Evolutionary conservation across 2,113 vertebrate species (phyloP).

Genomic region (Heteronetta atricapilla): DNA sequence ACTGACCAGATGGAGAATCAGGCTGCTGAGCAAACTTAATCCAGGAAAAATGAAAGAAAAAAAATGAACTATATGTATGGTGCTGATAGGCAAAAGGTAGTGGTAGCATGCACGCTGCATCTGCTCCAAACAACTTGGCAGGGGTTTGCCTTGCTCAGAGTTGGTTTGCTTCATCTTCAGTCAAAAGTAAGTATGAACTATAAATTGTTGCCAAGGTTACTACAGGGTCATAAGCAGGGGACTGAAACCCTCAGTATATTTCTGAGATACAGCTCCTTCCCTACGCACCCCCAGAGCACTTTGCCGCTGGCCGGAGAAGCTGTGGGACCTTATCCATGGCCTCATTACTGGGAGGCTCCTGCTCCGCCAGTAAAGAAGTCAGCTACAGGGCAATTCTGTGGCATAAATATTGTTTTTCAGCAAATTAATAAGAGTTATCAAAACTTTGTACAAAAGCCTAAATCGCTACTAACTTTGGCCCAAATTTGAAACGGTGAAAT

Average conservation of each 20-base stretch:
- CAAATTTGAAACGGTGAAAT: background rate
- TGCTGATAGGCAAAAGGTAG: background rate
- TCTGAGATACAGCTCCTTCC: background rate
- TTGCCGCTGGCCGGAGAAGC: background rate
- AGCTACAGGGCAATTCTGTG: background rate
- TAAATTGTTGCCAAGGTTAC: background rate
- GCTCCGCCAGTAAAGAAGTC: background rate
- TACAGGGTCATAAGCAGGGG: background rate
- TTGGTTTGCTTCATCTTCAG: background rate
- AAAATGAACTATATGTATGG: background rate
- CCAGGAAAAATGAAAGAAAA: background rate
- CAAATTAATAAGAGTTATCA: background rate
- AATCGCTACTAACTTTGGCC: background rate
- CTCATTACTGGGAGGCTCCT: background rate
- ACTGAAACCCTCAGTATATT: background rate
- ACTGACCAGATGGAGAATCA: background rate
- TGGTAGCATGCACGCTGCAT: background rate
- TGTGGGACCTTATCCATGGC: background rate
- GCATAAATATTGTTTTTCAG: background rate
- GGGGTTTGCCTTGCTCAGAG: background rate
- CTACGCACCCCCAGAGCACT: background rate
- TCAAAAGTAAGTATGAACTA: background rate
- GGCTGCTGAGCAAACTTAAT: background rate
- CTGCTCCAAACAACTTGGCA: background rate
- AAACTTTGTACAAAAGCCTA: background rate